A percentile compares a stretch with the other conserved stretches of the same genome.
phyloP scores from a whole-genome alignment of 2,888 invertebrate species.

The Ptilodon capucinus region DNA sequence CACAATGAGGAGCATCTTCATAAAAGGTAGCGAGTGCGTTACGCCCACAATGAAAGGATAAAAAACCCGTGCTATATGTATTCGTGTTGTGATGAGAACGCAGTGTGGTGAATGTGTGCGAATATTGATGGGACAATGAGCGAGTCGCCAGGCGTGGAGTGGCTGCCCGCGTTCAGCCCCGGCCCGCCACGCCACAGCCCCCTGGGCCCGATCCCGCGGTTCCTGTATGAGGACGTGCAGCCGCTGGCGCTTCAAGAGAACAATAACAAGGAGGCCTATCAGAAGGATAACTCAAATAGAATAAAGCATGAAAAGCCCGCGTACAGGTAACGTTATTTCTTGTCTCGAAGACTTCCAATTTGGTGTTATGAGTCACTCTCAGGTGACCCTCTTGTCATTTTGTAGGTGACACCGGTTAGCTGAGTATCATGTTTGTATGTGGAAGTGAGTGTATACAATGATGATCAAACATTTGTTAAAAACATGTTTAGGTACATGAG shows the following conservation, averaged over 20 bases:
- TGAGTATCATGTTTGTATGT: slow-evolving; percentile 16
- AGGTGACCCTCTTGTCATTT: slow-evolving; percentile 37
- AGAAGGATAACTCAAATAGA: slow-evolving; percentile 72
- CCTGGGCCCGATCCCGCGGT: slow-evolving; percentile 73
- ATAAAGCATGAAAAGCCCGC: slow-evolving; percentile 82
- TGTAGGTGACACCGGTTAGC: slow-evolving; percentile 43
- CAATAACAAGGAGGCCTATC: slow-evolving; percentile 72
- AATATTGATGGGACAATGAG: slow-evolving; percentile 72
- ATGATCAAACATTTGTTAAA: slow-evolving; percentile 12
- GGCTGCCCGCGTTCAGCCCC: slow-evolving; percentile 79
- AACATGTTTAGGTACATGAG: too few species aligned
- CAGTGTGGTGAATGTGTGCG: slow-evolving; percentile 43
- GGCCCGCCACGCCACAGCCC: slow-evolving; percentile 79
- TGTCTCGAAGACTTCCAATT: slow-evolving; percentile 35
- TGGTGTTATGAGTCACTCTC: slow-evolving; percentile 28
- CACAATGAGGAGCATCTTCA: slow-evolving; percentile 73
- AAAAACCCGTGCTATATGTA: slow-evolving; percentile 36
- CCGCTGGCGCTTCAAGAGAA: slow-evolving; percentile 69
- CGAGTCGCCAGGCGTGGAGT: slow-evolving; percentile 79
- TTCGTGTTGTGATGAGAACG: slow-evolving; percentile 46
- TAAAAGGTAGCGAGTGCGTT: slow-evolving; percentile 68
- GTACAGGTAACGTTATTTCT: slow-evolving; percentile 74
- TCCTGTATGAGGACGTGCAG: slow-evolving; percentile 76
- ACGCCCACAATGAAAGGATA: slow-evolving; percentile 59
- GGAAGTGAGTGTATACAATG: slow-evolving; percentile 8